Evolutionary conservation across 2,888 invertebrate species (phyloP), one percentile per base, ranked within the genome.

Genomic region (Alloscopus bannaensis): DNA sequence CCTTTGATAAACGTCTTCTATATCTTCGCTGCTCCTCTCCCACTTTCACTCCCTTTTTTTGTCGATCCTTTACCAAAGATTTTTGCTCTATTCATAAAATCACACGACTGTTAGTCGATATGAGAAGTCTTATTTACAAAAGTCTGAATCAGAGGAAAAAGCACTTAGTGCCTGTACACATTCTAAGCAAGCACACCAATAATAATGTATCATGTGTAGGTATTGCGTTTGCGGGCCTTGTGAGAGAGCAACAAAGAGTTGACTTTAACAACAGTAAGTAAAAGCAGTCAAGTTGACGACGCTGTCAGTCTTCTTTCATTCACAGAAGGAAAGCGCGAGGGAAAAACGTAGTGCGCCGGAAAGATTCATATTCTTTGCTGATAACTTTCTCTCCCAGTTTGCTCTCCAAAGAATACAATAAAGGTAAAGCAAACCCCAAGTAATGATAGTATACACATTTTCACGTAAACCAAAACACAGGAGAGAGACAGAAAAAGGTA

Each of bases 281-380:
- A 50, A 68, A 47, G 50, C 50, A 75, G 75, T 66, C 66, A 73
- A 22, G 59, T 66, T 75, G 75, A 75, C 42, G 66, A 75, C 60
- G 66, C 68, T 68, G 75, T 75, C 75, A 60, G 57, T 59, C 45
- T 42, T 26, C 47, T 47, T 42, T 62, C 60, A 60, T 40, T 62
- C 59, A 31, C 20, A 20, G 3, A 50, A 6, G 24, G 52, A 52
- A 52, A 16, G 20, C 20, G 24, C 45, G 18, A 52, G 52, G 24
- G 24, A 6, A 24, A 52, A 22, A 22, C 8, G 52, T 52, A 22
- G 3, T 8, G 24, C 20, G 52, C 22, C 36, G 6, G 3, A 52
- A 16, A 22, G 52, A 8, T 52, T 20, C 20, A 52, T 52, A 52
- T 22, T n/a, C n/a, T n/a, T n/a, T n/a, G n/a, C n/a, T n/a, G n/a